Evolutionary conservation across 2,113 vertebrate genomes (phyloP).

Genomic region (Megalops atlanticus): DNA sequence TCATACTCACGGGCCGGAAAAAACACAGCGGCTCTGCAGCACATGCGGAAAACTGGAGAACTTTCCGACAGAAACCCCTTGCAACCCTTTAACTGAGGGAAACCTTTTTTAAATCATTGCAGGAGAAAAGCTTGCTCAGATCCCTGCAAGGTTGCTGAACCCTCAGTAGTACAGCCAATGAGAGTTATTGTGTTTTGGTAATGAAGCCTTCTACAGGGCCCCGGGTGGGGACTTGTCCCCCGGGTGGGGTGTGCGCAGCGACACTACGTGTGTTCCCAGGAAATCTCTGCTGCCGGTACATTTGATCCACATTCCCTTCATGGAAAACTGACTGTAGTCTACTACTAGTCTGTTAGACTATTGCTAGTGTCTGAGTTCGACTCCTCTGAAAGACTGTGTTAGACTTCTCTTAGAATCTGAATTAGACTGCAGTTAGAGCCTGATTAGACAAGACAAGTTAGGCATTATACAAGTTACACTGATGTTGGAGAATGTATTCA

Average conservation of each 20-base stretch:
- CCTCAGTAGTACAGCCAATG: slow-evolving; percentile 13
- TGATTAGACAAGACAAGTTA: too few species aligned
- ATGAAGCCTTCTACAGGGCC: neutral
- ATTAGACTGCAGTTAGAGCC: too few species aligned
- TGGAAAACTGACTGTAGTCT: neutral
- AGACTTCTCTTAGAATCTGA: too few species aligned
- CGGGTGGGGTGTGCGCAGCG: neutral
- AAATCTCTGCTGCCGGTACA: neutral
- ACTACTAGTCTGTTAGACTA: neutral
- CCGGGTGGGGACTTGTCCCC: neutral
- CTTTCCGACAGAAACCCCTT: slow-evolving; percentile 62
- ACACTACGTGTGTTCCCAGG: neutral
- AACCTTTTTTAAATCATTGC: neutral
- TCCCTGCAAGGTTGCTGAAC: neutral
- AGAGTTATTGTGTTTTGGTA: neutral
- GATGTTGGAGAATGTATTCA: too few species aligned
- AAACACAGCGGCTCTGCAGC: slow-evolving; percentile 56
- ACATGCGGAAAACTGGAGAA: neutral
- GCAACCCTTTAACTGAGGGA: neutral
- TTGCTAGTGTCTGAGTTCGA: neutral
- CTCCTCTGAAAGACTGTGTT: too few species aligned
- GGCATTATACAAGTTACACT: too few species aligned
- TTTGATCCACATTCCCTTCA: neutral
- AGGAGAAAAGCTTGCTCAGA: neutral
- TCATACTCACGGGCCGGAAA: slow-evolving; percentile 68